A percentile compares a stretch with the other conserved stretches of the same genome.
Conservation (phyloP, 2,113 vertebrate species). For the Cyanocitta stelleri region DNA sequence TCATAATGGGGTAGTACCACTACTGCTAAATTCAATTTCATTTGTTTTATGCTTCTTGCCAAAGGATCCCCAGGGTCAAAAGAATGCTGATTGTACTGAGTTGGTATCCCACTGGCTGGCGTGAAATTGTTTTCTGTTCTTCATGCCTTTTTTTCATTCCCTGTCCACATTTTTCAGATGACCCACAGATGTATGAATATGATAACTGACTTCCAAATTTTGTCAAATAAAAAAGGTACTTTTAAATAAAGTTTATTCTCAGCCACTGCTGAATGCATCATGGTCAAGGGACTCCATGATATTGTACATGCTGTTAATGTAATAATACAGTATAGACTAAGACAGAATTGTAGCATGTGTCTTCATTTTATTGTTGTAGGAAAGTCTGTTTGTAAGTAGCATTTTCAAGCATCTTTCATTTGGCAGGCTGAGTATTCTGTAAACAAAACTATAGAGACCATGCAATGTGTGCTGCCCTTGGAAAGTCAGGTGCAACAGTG, state of each 20-base stretch:
- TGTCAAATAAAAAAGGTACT: background rate
- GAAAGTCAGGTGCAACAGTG: background rate
- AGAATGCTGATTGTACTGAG: background rate
- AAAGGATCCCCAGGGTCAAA: background rate
- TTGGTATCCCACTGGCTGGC: background rate
- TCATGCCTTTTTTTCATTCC: background rate
- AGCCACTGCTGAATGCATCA: background rate
- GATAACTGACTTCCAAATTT: background rate
- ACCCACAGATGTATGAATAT: background rate
- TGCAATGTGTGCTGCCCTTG: accelerated
- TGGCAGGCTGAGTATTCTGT: background rate
- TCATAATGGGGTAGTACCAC: background rate
- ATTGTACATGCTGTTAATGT: background rate
- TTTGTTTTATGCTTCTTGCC: background rate
- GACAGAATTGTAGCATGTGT: background rate
- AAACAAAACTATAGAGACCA: background rate
- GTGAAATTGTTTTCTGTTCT: background rate
- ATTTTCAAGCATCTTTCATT: background rate
- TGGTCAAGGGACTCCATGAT: background rate
- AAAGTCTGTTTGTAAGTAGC: background rate
- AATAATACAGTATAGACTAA: background rate
- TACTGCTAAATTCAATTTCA: background rate
- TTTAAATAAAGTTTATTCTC: background rate
- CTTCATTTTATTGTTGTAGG: background rate
- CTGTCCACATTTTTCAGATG: background rate